Evolutionary conservation across 2,797 vertebrate genomes (phyloP), one percentile per base, ranked within the genome.

Genomic region (Loriculus beryllinus): DNA sequence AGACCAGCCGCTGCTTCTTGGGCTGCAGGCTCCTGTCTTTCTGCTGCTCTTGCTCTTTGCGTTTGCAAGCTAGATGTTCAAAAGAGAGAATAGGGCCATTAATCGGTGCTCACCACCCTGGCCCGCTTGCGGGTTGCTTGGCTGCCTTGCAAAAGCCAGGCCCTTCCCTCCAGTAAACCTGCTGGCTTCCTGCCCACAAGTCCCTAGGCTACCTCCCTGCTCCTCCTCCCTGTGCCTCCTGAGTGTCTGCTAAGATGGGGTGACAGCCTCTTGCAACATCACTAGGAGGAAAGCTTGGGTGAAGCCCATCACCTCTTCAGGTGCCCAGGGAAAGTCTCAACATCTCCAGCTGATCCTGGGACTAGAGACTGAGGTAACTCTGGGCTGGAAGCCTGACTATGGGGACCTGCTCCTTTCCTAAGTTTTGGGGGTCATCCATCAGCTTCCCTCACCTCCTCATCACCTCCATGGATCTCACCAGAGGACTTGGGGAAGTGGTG

Each of bases 1-100:
- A 99, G 96, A 99, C 99, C 97, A 99, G 97, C 4, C 99, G 98
- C 97, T 99, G 99, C 95, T 99, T 99, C 97, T 99, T 99, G 94
- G 99, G 99, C 76, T 98, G 98, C 92, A 99, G 98, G 93, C 98
- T 99, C 92, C 98, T 98, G 97, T 99, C 99, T 96, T 99, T 99
- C 98, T 99, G 99, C 98, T 99, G 99, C 96, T 99, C 99, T 97
- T 99, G 99, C 95, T 99, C 99, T 98, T 99, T 99, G 92, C 99
- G 99, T 96, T 99, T 99, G 98, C 99, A 99, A 88, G 99, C 99
- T 99, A 97, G 81, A 35, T 0, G 54, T 49, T 78, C 78, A 92
- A 88, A 82, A 93, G 67, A 90, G 94, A 97, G 68, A 84, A 91
- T 7, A 94, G 64, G 57, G 68, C 39, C 20, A 40, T 97, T 92